Evolutionary conservation across 2,113 vertebrate species (phyloP).

Genomic region (Sinocyclocheilus grahami): DNA sequence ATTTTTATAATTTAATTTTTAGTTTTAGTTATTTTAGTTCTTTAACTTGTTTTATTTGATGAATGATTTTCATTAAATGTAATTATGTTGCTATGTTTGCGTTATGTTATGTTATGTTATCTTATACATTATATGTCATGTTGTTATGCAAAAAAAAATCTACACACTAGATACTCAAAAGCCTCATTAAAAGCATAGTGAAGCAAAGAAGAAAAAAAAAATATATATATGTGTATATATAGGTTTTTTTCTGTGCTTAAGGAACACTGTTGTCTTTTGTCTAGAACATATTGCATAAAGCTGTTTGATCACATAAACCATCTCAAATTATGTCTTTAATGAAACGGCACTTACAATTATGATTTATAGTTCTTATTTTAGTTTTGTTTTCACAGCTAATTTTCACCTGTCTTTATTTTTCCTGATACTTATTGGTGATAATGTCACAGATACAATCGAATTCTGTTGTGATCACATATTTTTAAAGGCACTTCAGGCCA

Average conservation of each 20-base stretch:
- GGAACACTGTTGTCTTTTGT: no score
- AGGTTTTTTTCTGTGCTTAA: no score
- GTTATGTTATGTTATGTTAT: no score
- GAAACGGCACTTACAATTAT: not conserved
- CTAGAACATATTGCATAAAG: not conserved
- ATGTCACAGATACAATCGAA: not conserved
- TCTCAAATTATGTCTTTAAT: not conserved
- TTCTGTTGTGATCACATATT: not conserved
- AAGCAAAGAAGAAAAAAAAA: no score
- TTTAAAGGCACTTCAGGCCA: not conserved
- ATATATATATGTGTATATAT: no score
- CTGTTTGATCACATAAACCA: not conserved
- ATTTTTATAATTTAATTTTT: no score
- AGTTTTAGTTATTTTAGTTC: no score
- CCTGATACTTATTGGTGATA: not conserved
- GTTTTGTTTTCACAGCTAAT: slow-evolving; percentile 13
- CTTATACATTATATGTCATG: no score
- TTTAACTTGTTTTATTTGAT: no score
- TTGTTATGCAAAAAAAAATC: no score
- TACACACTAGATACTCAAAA: not conserved
- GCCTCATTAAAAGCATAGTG: not conserved
- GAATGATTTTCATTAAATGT: no score
- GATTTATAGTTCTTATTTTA: slow-evolving; percentile 14
- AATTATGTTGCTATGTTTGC: no score
- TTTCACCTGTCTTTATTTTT: slow-evolving; percentile 16